Base-by-base conservation (phyloP, 1,140 invertebrate species). In the Sarcophaga bullata region DNA sequence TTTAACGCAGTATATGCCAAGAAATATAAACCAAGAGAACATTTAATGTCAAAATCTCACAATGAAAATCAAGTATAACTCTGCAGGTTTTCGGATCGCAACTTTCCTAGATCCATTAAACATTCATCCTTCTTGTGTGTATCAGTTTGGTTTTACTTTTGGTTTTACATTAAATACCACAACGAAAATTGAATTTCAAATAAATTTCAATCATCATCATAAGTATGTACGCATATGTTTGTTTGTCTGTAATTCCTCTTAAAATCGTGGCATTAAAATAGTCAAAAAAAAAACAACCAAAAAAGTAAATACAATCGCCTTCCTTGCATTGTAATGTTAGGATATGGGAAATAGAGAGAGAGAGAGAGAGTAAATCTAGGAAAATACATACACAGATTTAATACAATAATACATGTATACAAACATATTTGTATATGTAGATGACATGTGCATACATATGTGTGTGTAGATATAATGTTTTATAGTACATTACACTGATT, bases 401-500 rank as follows among this genome's bases (percentile, higher is more conserved):
- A 37, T n/a, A n/a, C n/a, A n/a, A n/a, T 37, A 37, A 37, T 37
- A 37, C 4, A 37, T 19, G 13, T 58, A 58, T 7, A 68, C 17
- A 25, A n/a, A 68, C 17, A 68, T 8, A 25, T 25, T 25, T 2
- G 19, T 15, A 58, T 13, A 11, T 58, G 6, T 58, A 58, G 8
- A 10, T 11, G 25, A 58, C 52, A 58, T 58, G n/a, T 58, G 25
- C n/a, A 58, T 58, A 58, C n/a, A 15, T 58, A 62, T 62, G 58
- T 62, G 15, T 62, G 15, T 58, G 7, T 13, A 15, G 7, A 58
- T 58, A 46, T 48, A 37, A 50, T 76, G 73, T 17, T 48, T n/a
- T 76, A 50, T 52, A 37, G 25, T 52, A 52, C 50, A 37, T 68
- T 68, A 68, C 62, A 68, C 62, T 68, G 62, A 80, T 80, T 81